A percentile compares a stretch with the other conserved stretches of the same genome.
These are phyloP conservation scores for Coelinius sp. DNA, from an alignment of 2,888 invertebrate genomes.

Conservation along the genomic window DNA sequence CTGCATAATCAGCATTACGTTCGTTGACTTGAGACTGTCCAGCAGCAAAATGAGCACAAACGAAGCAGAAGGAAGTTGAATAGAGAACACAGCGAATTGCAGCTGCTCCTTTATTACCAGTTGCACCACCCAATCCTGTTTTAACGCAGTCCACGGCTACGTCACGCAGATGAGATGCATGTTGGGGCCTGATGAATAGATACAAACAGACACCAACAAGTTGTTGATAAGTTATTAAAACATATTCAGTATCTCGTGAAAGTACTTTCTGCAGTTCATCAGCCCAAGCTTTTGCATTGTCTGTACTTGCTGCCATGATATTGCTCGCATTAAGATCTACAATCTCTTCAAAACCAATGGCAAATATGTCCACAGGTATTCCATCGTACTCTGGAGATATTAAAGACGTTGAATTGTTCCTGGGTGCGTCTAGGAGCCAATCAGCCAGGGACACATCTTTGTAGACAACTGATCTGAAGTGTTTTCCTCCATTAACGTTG, in stretches of 20 bases:
- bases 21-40: conserved; percentile 97
- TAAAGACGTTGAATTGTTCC: conserved; percentile 64
- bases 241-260: conserved; percentile 89
- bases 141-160: conserved; percentile 97
- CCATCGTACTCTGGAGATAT: conserved; percentile 70
- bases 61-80: conserved; percentile 96
- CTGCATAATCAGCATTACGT: conserved; percentile 96
- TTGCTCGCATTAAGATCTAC: conserved; percentile 99
- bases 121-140: conserved; percentile 98
- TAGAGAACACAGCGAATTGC: conserved; percentile 93
- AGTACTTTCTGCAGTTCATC: conserved; percentile 94
- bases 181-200: conserved; percentile 91
- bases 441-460: conserved; percentile 89
- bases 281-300: conserved; percentile 96
- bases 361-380: conserved; percentile 91
- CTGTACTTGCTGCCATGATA: conserved; percentile 94
- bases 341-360: conserved; percentile 99
- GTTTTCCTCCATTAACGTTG: conserved; percentile 99
- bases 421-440: conserved; percentile 88
- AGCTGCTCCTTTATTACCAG: conserved; percentile 96
- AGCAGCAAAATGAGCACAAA: conserved; percentile 99
- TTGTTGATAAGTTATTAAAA: conserved; percentile 93
- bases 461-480: conserved; percentile 95
- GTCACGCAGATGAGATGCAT: conserved; percentile 91
- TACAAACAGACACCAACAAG: conserved; percentile 98